Evolutionary conservation across 2,888 invertebrate species (phyloP), one percentile per base, ranked within the genome.

Genomic region (Helicoverpa assulta): DNA sequence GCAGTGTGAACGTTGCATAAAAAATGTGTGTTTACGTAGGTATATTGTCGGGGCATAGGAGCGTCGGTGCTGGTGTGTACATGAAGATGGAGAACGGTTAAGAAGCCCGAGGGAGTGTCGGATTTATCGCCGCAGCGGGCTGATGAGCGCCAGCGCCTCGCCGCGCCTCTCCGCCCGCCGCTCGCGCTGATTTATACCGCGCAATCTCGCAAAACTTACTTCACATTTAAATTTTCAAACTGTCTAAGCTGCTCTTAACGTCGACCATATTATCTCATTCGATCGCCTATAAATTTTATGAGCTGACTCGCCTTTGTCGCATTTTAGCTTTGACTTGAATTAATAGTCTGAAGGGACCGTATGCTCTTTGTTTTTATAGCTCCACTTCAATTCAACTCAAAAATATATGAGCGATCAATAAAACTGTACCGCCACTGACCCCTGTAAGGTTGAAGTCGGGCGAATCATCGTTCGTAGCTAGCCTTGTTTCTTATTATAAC

Each of bases 161-260:
- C 85, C 85, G 81, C 86, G 57, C 73, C 72, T 84, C 86, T 83
- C 85, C 87, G 81, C 81, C 86, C 87, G 87, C 87, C 89, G 86
- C 90, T 80, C 88, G 89, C 91, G 90, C 95, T 95, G 95, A 96
- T 95, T 95, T 95, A 95, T 95, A 91, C 93, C 90, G 93, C 92
- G 91, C 94, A 95, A 95, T 95, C 95, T 95, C 93, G 93, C 95
- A 95, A 95, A 95, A 95, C 95, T 95, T 95, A 95, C 95, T 95
- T 95, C 95, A 95, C 95, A 95, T 95, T 95, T 95, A 95, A 95
- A 95, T 95, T 95, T 95, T 88, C 95, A 91, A 95, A 95, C 95
- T 95, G 95, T 95, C 95, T 95, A 95, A 95, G 95, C 95, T 94
- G 92, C 91, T 94, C 94, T 95, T 95, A 94, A 95, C 93, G 94